Evolutionary conservation across 2,113 vertebrate species (phyloP), one percentile per base, ranked within the genome.

Genomic region (Scolopax mira): DNA sequence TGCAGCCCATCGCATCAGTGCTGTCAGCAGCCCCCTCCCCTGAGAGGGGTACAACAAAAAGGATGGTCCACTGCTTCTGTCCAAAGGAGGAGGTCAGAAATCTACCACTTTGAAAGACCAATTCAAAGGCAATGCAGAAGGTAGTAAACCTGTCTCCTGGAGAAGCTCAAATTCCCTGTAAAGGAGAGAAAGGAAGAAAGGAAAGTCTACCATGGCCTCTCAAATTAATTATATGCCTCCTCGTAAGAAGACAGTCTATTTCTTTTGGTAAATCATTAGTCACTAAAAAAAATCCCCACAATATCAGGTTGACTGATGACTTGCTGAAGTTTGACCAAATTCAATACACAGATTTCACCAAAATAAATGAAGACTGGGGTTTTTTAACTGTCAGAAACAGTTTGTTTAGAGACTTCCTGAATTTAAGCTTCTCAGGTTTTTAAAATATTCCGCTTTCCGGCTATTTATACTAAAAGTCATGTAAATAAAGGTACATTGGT

Each of bases 1-100:
- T 6, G 0, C 58, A 90, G 37, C 15, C 18, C 28, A 3, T 6
- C 0, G 0, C 28, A 3, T 6, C 0, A 0, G 13, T 37, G n/a
- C 64, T 64, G 55, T 41, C 25, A 62, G 37, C 22, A 85, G 14
- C 35, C 24, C 19, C 21, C 6, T 73, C 13, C 31, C 42, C 19
- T 46, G 48, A 1, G 1, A 31, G 37, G 70, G 24, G 11, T 51
- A 90, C 28, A 77, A 11, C 12, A 58, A 55, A 85, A 91, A 37
- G 4, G 8, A 23, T 24, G 17, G 23, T 74, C 33, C 78, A 6
- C 42, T 39, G 28, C 52, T 83, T 24, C 37, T 2, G 1, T 42
- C 31, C 57, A 18, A 41, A 66, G 35, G 12, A 90, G 11, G 10
- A 71, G 31, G 30, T 9, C 14, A 71, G 37, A 35, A 92, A 37